phyloP scores from a whole-genome alignment of 1,140 invertebrate genomes.

The Monomorium pharaonis region DNA sequence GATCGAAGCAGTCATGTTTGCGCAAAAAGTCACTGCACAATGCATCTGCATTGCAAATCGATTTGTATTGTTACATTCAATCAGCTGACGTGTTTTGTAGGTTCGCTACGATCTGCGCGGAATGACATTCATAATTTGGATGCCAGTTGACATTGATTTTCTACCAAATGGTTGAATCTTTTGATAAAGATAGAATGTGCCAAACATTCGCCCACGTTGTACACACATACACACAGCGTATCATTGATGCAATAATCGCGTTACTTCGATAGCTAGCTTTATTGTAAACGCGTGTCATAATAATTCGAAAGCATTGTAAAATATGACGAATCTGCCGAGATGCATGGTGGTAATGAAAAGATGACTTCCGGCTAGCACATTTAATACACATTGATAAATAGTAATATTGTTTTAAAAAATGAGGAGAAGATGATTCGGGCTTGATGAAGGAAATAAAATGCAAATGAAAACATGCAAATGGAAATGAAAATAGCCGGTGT shows the following conservation, averaged over 20 bases:
- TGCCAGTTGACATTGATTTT: conserved; percentile 11
- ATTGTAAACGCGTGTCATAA: neutral
- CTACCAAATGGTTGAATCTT: neutral
- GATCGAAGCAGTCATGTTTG: neutral
- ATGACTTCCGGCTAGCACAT: neutral
- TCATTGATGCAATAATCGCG: neutral
- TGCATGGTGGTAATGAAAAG: neutral
- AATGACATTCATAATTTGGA: neutral
- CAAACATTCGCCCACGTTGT: neutral
- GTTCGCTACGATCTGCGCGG: neutral
- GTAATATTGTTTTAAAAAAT: neutral
- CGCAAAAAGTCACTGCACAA: neutral
- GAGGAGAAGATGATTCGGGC: neutral
- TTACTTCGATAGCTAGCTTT: neutral
- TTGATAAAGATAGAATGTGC: neutral
- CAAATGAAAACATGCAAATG: neutral
- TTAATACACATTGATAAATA: neutral
- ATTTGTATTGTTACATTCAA: neutral
- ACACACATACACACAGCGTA: neutral
- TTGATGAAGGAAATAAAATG: neutral
- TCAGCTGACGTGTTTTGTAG: neutral
- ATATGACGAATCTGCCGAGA: neutral
- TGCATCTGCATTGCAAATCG: neutral
- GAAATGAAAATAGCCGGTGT: neutral
- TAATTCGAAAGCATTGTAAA: neutral